phyloP scores from a whole-genome alignment of 2,888 invertebrate genomes.

The Callyntrura guangdongensis region DNA sequence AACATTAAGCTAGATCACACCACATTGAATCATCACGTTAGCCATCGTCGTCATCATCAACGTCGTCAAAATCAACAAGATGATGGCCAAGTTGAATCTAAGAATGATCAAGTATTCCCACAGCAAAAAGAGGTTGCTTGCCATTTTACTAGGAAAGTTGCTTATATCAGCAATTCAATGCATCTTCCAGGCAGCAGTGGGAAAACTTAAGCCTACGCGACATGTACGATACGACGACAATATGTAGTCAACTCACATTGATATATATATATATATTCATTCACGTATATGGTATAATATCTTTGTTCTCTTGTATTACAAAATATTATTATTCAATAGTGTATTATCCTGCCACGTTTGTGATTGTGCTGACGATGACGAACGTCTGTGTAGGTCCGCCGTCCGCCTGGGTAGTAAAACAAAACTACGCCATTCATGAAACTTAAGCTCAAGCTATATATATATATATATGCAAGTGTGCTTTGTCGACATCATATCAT shows the following conservation, averaged over 20 bases:
- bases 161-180: conserved; percentile 66
- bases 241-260: no score
- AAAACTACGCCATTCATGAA: conserved; percentile 19
- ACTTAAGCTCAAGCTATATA: conserved; percentile 38
- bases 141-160: conserved; percentile 63
- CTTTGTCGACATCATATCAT: conserved; percentile 14
- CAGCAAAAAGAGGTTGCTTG: conserved; percentile 44
- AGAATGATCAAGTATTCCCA: conserved; percentile 48
- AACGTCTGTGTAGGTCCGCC: no score
- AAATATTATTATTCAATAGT: neutral
- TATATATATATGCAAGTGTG: conserved; percentile 27
- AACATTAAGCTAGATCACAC: no score
- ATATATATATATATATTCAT: no score
- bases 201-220: neutral
- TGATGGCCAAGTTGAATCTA: conserved; percentile 40
- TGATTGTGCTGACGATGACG: conserved; percentile 55
- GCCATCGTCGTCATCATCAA: neutral
- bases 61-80: conserved; percentile 49
- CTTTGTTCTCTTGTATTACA: neutral
- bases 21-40: conserved; percentile 24
- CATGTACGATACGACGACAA: neutral
- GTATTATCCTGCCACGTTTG: neutral
- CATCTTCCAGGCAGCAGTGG: conserved; percentile 14
- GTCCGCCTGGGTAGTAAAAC: neutral
- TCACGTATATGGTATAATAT: neutral